Percentiles rank a stretch among this genome's conserved stretches.
phyloP scores from a whole-genome alignment of 2,888 invertebrate genomes.

The Stenolophus ochropezus region DNA sequence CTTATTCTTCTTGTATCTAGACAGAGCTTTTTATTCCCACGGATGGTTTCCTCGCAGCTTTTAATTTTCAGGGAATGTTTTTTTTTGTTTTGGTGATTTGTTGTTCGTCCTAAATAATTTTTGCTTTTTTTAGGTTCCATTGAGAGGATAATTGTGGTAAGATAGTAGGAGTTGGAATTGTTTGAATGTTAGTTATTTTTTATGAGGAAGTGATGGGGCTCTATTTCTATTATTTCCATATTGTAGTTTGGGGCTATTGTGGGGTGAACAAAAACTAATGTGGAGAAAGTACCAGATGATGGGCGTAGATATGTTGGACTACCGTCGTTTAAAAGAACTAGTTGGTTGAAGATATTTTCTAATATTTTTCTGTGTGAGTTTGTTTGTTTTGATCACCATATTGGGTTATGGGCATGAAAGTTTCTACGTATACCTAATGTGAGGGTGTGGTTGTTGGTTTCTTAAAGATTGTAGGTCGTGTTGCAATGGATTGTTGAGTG shows the following conservation, averaged over 20 bases:
- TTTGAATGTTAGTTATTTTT: constrained; percentile 41
- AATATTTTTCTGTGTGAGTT: constrained; percentile 58
- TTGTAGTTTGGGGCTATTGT: constrained; percentile 58
- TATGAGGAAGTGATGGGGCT: constrained; percentile 63
- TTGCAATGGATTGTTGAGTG: neutral
- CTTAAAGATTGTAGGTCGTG: neutral
- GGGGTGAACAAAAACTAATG: constrained; percentile 55
- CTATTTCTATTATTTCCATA: constrained; percentile 17
- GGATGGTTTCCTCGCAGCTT: constrained; percentile 59
- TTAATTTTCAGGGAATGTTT: constrained; percentile 61
- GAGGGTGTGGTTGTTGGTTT: neutral
- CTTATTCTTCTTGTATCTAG: constrained; percentile 57
- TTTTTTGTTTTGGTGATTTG: neutral
- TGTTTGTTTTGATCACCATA: constrained; percentile 34
- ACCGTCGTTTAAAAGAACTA: constrained; percentile 49
- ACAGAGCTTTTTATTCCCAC: constrained; percentile 61
- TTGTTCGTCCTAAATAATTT: neutral
- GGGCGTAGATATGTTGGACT: constrained; percentile 60
- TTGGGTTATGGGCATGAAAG: constrained; percentile 35
- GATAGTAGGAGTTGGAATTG: neutral
- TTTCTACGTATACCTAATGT: neutral
- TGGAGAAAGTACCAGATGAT: constrained; percentile 48
- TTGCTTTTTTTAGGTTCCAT: constrained; percentile 62
- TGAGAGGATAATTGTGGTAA: neutral
- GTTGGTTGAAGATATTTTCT: constrained; percentile 51